phyloP scores from a whole-genome alignment of 2,888 invertebrate genomes.

The Idaea biselata region DNA sequence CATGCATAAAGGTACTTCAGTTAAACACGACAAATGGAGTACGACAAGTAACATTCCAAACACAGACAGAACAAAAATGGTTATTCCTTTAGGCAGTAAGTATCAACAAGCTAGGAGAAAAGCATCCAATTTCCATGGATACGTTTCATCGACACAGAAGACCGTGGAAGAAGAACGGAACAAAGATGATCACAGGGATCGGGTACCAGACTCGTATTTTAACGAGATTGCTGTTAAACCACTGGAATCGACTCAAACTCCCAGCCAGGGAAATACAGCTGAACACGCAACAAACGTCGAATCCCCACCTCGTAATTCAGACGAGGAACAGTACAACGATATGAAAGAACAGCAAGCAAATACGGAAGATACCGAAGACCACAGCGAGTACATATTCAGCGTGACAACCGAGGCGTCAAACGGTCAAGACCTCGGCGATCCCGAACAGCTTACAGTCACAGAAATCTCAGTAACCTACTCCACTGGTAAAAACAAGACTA shows the following conservation, averaged over 20 bases:
- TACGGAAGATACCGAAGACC: conserved; percentile 37
- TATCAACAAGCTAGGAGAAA: conserved; percentile 49
- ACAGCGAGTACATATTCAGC: conserved; percentile 55
- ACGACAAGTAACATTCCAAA: conserved; percentile 23
- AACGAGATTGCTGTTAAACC: conserved; percentile 18
- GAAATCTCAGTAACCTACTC: conserved; percentile 38
- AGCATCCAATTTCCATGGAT: conserved; percentile 70
- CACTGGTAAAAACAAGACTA: conserved; percentile 58
- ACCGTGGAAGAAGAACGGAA: conserved; percentile 38
- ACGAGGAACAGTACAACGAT: conserved; percentile 10
- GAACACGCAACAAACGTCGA: conserved; percentile 6
- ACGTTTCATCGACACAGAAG: conserved; percentile 50
- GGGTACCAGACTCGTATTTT: neutral
- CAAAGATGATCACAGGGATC: conserved; percentile 43
- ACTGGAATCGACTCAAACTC: neutral
- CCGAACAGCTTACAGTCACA: conserved; percentile 35
- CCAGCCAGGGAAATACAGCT: neutral
- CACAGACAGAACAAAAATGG: conserved; percentile 41
- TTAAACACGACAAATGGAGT: conserved; percentile 71
- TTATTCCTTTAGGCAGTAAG: conserved; percentile 31
- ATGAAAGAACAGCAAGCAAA: conserved; percentile 10
- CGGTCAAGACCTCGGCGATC: conserved; percentile 26
- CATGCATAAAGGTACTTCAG: conserved; percentile 69
- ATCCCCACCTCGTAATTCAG: conserved; percentile 1
- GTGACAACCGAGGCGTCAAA: conserved; percentile 34